phyloP scores from a whole-genome alignment of 1,140 invertebrate genomes.

The Lerema accius region DNA sequence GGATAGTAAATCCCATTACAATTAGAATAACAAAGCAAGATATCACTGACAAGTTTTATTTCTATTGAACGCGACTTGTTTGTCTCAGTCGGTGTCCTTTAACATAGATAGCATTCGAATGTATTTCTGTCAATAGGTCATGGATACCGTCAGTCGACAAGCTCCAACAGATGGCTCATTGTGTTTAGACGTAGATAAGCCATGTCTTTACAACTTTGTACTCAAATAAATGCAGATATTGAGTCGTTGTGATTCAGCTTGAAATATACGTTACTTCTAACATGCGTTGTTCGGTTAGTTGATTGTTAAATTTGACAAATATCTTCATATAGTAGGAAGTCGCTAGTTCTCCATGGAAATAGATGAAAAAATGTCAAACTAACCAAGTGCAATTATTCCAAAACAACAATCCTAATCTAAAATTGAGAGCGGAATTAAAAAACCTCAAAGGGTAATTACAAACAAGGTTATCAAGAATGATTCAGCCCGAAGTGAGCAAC shows the following conservation, averaged over 20 bases:
- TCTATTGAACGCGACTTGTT: conserved; percentile 14
- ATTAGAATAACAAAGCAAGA: too few relatives aligned
- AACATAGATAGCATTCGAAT: conserved; percentile 34
- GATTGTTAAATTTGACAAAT: too few relatives aligned
- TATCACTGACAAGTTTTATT: neutral
- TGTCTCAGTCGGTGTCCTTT: conserved; percentile 19
- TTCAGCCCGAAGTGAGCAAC: conserved; percentile 51
- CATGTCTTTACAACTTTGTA: conserved; percentile 42
- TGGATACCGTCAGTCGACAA: conserved; percentile 63
- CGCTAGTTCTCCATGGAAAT: too few relatives aligned
- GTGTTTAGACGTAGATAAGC: conserved; percentile 63
- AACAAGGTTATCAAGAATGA: conserved; percentile 51
- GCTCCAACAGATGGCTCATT: conserved; percentile 65
- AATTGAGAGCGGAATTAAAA: conserved; percentile 9
- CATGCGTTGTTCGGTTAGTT: neutral
- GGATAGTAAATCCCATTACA: too few relatives aligned
- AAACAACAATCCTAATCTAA: conserved; percentile 18
- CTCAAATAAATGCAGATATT: conserved; percentile 15
- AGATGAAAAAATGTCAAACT: too few relatives aligned
- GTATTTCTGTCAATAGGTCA: conserved; percentile 59
- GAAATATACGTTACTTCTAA: neutral
- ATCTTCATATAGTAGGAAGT: too few relatives aligned
- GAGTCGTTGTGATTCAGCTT: neutral
- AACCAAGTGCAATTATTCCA: neutral
- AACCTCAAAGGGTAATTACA: conserved; percentile 29